Evolutionary conservation across 2,113 vertebrate species (phyloP).

Genomic region (Cryptomyrus ogoouensis): DNA sequence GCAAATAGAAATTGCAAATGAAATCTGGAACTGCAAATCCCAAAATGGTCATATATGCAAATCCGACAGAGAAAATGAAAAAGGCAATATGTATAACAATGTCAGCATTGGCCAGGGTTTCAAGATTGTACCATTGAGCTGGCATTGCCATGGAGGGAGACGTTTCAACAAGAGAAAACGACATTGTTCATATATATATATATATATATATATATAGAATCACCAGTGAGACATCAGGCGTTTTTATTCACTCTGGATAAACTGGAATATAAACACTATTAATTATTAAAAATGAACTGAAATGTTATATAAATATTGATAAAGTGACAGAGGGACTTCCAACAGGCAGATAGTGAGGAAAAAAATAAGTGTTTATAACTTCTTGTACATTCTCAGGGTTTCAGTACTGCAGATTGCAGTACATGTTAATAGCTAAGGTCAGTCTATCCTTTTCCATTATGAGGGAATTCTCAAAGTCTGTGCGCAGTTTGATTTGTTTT

Average conservation of each 20-base stretch:
- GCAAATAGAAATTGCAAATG: conserved; percentile 16
- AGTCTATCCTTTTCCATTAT: neutral
- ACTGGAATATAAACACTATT: neutral
- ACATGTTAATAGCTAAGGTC: neutral
- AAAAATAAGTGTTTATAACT: neutral
- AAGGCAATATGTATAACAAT: neutral
- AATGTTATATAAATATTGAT: neutral
- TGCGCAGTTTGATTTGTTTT: neutral
- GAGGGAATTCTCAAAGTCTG: neutral
- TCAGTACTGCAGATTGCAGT: neutral
- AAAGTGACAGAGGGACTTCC: neutral
- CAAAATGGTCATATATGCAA: conserved; percentile 14
- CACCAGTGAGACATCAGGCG: neutral
- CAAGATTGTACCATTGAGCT: neutral
- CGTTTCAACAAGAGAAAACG: neutral
- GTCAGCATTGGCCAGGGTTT: neutral
- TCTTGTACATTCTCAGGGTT: neutral
- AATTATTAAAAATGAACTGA: neutral
- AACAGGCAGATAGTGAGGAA: neutral
- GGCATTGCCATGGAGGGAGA: neutral
- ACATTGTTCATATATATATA: neutral
- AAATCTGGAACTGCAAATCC: conserved; percentile 18
- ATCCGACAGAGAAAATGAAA: neutral
- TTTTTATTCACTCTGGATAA: neutral
- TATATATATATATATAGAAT: neutral